These are phyloP conservation scores for Morus bassanus DNA, from an alignment of 2,797 vertebrate genomes.

Conservation along the genomic window DNA sequence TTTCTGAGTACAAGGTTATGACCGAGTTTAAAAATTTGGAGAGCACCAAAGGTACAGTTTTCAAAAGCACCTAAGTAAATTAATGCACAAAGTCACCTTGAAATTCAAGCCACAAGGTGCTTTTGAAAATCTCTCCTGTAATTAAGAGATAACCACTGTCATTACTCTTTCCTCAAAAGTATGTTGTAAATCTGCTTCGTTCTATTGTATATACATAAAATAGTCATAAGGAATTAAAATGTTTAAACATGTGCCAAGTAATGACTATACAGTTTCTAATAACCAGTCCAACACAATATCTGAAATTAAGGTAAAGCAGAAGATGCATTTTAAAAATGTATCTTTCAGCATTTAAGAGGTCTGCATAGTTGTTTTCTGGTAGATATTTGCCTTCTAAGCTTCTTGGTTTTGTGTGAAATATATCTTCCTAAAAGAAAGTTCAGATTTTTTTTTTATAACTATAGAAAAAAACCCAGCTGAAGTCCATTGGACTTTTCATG, in stretches of 20 bases:
- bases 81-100: constrained; percentile 17
- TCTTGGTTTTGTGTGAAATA: not conserved
- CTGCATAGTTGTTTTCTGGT: not conserved
- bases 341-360: not conserved
- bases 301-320: not conserved
- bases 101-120: not conserved
- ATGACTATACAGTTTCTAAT: not conserved
- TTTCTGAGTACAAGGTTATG: not conserved
- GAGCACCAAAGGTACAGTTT: not conserved
- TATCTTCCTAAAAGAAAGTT: not conserved
- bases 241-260: not conserved
- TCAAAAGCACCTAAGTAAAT: not conserved
- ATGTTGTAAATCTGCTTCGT: constrained; percentile 18
- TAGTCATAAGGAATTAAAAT: not conserved
- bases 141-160: constrained; percentile 19
- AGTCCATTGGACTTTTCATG: not conserved
- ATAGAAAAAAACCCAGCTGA: not conserved
- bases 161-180: not conserved
- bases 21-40: not conserved
- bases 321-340: not conserved
- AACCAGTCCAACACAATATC: not conserved
- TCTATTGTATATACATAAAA: not conserved
- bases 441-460: not conserved
- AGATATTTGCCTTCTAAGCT: not conserved
- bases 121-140: constrained; percentile 11